These are phyloP conservation scores for Pterois miles DNA, from an alignment of 2,797 vertebrate species.

Conservation along the genomic window DNA sequence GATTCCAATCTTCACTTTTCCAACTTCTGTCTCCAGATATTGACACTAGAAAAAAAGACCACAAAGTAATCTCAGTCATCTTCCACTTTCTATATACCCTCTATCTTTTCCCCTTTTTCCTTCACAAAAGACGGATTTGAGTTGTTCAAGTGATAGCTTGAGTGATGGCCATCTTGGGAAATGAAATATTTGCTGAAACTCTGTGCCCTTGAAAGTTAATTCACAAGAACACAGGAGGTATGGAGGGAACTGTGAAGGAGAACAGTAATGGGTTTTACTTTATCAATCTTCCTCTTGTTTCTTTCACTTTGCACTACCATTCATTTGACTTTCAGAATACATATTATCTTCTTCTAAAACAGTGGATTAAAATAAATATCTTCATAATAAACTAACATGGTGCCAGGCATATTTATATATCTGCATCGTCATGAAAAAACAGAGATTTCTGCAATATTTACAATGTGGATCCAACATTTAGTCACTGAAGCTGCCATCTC, in stretches of 20 bases:
- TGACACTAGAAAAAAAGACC: constrained; percentile 61
- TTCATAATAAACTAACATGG: not conserved
- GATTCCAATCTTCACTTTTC: constrained; percentile 50
- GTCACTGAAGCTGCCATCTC: too few species aligned
- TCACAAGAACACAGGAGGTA: constrained; percentile 69
- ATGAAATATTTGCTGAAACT: constrained; percentile 81
- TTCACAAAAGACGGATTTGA: constrained; percentile 71
- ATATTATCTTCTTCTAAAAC: constrained; percentile 20
- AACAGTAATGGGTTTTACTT: constrained; percentile 64
- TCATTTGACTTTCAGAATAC: constrained; percentile 33
- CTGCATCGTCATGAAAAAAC: not conserved
- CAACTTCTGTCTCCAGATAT: constrained; percentile 60
- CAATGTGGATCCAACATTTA: not conserved
- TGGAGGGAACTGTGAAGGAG: constrained; percentile 43
- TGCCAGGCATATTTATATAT: not conserved
- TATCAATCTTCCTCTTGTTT: constrained; percentile 36
- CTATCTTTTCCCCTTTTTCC: constrained; percentile 51
- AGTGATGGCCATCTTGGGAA: constrained; percentile 79
- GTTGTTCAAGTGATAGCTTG: constrained; percentile 74
- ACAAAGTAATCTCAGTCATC: constrained; percentile 72
- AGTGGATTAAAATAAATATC: not conserved
- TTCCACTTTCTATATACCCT: constrained; percentile 65
- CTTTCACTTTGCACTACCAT: constrained; percentile 36
- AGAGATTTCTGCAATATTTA: not conserved
- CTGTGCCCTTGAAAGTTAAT: constrained; percentile 80